phyloP scores from a whole-genome alignment of 23 tunicate species.

The Trididemnum nubilum region DNA sequence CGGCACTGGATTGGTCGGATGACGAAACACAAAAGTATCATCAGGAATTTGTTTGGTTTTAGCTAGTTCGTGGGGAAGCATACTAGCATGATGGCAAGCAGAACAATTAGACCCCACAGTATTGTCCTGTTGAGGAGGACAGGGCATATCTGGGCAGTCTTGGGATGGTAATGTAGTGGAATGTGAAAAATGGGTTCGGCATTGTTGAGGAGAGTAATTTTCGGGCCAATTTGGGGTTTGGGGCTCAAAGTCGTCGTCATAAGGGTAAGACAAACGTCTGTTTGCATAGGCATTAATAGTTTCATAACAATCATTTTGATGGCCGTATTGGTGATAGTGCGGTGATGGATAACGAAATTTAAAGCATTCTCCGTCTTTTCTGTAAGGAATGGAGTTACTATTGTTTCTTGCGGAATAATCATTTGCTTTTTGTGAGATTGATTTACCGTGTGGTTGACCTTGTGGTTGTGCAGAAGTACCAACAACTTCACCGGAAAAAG shows the following conservation, averaged over 20 bases:
- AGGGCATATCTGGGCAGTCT: too few relatives aligned
- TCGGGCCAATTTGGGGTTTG: too few relatives aligned
- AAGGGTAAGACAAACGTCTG: too few relatives aligned
- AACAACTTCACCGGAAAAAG: neutral
- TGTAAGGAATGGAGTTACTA: neutral
- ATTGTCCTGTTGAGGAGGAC: too few relatives aligned
- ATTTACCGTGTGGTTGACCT: neutral
- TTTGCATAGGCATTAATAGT: too few relatives aligned
- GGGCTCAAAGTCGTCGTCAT: too few relatives aligned
- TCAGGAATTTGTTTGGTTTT: neutral
- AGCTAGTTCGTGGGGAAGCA: neutral
- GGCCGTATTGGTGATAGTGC: too few relatives aligned
- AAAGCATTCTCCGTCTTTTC: neutral
- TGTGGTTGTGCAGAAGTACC: neutral
- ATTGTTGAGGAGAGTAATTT: too few relatives aligned
- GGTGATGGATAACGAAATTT: too few relatives aligned
- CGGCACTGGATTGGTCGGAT: neutral
- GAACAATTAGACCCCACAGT: too few relatives aligned
- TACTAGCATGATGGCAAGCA: neutral
- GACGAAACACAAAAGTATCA: constrained; percentile 4
- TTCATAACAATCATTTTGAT: neutral
- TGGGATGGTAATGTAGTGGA: too few relatives aligned
- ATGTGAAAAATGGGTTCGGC: too few relatives aligned
- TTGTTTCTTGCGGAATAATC: neutral
- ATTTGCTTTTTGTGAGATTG: neutral